Percentiles rank a stretch among this genome's conserved stretches.
Conservation (phyloP, 1,140 invertebrate species). For the Uloborus diversus region DNA sequence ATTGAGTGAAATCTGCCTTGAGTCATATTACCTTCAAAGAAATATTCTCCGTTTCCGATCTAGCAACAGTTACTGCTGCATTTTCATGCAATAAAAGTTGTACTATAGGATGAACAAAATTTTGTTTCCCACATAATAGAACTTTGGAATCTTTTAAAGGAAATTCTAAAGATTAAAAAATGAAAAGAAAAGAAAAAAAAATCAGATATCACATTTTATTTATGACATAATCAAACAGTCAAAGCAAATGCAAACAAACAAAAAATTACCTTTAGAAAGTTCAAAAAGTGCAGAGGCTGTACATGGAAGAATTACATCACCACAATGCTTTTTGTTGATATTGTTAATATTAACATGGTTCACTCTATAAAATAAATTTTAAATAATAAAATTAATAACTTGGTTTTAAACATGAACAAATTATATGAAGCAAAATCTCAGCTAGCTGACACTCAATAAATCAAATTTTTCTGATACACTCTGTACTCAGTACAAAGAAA, state of each 20-base stretch:
- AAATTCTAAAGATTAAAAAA: background rate
- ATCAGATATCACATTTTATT: background rate
- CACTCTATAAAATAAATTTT: no score
- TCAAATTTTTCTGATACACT: no score
- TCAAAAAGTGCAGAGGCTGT: background rate
- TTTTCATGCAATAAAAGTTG: background rate
- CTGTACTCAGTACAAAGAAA: no score
- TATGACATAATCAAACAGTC: background rate
- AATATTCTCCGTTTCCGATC: background rate
- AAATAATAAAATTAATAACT: no score
- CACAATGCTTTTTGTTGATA: no score
- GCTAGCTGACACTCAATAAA: no score
- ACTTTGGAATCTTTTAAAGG: conserved; percentile 11
- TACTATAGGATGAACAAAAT: background rate
- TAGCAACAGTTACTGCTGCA: background rate
- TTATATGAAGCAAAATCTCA: no score
- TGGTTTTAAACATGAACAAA: no score
- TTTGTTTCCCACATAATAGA: background rate
- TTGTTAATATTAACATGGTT: no score
- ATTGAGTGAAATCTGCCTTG: no score
- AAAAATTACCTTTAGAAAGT: background rate
- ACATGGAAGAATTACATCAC: background rate
- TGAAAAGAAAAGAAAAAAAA: background rate
- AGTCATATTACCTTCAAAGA: background rate
- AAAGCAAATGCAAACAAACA: background rate